A percentile compares a stretch with the other conserved stretches of the same genome.
Evolutionary conservation across 1,140 invertebrate species (phyloP).

Genomic region (Apis cerana): DNA sequence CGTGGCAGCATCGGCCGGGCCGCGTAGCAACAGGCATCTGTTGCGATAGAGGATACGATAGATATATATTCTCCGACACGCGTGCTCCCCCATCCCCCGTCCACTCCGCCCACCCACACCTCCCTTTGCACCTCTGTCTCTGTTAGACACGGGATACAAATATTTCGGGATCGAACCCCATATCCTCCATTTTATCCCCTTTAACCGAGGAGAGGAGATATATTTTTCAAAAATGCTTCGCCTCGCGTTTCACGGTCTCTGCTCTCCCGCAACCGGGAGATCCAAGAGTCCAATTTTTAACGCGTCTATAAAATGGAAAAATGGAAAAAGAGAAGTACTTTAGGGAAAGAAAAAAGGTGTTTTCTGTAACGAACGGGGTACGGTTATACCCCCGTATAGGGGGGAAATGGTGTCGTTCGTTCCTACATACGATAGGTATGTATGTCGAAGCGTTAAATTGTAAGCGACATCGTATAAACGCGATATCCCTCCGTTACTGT

Average conservation of each 20-base stretch:
- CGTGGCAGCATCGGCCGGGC: constrained; percentile 66
- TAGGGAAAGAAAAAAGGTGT: too few species aligned
- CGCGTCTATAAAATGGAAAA: too few species aligned
- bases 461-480: constrained; percentile 14
- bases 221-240: too few species aligned
- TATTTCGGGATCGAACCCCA: too few species aligned
- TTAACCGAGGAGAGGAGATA: not conserved
- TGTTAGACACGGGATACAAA: too few species aligned
- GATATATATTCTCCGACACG: constrained; percentile 57
- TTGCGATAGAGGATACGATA: constrained; percentile 77
- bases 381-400: too few species aligned
- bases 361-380: too few species aligned
- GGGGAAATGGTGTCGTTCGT: not conserved
- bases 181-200: not conserved
- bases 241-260: too few species aligned
- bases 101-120: not conserved
- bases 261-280: too few species aligned
- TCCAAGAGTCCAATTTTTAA: too few species aligned
- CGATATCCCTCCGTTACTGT: constrained; percentile 25
- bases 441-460: not conserved
- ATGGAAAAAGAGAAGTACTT: too few species aligned
- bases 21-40: constrained; percentile 80
- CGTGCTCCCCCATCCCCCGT: not conserved
- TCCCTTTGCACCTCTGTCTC: not conserved
- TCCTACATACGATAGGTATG: not conserved